Percentiles rank a stretch among this genome's conserved stretches.
phyloP scores from a whole-genome alignment of 2,888 invertebrate species.

The Endotricha flammealis region DNA sequence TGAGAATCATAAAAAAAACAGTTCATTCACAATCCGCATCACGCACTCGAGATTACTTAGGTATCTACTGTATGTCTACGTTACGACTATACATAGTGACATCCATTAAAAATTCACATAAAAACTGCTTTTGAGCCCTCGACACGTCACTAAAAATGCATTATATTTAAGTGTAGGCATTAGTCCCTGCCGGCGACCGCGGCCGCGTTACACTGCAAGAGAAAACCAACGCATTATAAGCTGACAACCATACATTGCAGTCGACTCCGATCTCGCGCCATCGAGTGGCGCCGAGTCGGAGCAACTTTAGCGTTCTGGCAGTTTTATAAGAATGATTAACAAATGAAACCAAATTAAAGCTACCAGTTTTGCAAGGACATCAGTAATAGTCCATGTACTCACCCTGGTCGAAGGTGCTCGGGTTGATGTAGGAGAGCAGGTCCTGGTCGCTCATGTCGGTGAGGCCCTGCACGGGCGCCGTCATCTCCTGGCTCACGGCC shows the following conservation, averaged over 20 bases:
- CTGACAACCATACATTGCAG: too few relatives aligned
- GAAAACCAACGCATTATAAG: slow-evolving; percentile 22
- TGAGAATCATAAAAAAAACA: slow-evolving; percentile 42
- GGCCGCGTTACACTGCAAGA: slow-evolving; percentile 55
- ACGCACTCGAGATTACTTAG: slow-evolving; percentile 44
- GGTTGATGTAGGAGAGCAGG: slow-evolving; percentile 92
- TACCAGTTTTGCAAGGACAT: slow-evolving; percentile 15
- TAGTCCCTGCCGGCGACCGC: slow-evolving; percentile 24
- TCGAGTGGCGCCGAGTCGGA: too few relatives aligned
- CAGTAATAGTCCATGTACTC: slow-evolving; percentile 62
- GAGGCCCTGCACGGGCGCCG: slow-evolving; percentile 83
- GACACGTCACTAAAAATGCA: slow-evolving; percentile 59
- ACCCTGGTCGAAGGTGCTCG: slow-evolving; percentile 92
- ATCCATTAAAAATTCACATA: slow-evolving; percentile 68
- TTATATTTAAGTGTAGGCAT: slow-evolving; percentile 31
- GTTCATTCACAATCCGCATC: slow-evolving; percentile 19
- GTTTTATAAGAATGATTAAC: slow-evolving; percentile 57
- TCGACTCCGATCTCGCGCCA: too few relatives aligned
- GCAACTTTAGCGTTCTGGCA: too few relatives aligned
- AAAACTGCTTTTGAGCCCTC: slow-evolving; percentile 71
- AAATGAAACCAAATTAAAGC: slow-evolving; percentile 27
- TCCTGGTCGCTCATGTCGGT: slow-evolving; percentile 93
- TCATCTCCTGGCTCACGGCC: slow-evolving; percentile 72
- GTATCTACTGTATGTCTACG: slow-evolving; percentile 31
- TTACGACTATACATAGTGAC: slow-evolving; percentile 40